Conservation (phyloP, 2,888 invertebrate species). For the Xanthorhoe designata region DNA sequence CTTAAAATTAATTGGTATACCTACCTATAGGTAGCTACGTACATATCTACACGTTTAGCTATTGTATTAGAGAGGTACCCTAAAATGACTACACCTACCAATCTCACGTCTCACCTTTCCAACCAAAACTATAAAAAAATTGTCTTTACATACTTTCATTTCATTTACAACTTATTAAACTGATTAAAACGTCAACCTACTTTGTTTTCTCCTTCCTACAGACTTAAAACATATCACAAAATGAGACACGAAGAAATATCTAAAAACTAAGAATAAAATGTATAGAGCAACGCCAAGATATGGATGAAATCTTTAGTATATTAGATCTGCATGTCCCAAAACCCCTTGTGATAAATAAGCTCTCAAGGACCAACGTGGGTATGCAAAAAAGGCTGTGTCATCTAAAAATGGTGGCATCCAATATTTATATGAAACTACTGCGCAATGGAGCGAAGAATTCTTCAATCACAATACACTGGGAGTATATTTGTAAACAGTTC, state of each 20-base stretch:
- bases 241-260: background rate
- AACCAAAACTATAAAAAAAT: background rate
- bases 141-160: too few species aligned
- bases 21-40: background rate
- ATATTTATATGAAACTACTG: conserved; percentile 4
- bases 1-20: too few species aligned
- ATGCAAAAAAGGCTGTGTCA: conserved; percentile 58
- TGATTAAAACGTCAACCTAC: background rate
- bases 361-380: conserved; percentile 42
- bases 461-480: background rate
- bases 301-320: conserved; percentile 34
- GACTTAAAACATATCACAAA: background rate
- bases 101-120: too few species aligned
- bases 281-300: conserved; percentile 24
- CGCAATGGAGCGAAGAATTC: background rate
- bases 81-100: too few species aligned
- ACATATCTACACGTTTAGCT: too few species aligned
- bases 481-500: background rate
- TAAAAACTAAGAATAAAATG: conserved; percentile 28
- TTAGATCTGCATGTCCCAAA: conserved; percentile 34
- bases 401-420: conserved; percentile 48
- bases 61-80: too few species aligned
- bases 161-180: background rate
- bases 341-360: conserved; percentile 51
- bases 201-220: background rate